Evolutionary conservation across 2,797 vertebrate species (phyloP).

Genomic region (Hypotaenidia philippensis): DNA sequence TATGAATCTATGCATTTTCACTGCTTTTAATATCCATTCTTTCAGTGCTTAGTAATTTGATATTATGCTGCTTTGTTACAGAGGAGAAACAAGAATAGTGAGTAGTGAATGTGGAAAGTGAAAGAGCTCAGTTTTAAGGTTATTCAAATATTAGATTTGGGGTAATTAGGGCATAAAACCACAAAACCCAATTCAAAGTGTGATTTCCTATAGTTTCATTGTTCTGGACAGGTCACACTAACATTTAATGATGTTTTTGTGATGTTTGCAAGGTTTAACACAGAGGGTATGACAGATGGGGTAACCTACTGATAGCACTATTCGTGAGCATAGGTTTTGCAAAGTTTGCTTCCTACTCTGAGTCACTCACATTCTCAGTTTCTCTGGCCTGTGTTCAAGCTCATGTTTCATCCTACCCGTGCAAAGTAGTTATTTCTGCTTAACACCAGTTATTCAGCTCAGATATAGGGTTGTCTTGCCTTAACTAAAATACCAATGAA

Average conservation of each 20-base stretch:
- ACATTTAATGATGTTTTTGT: neutral
- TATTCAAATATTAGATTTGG: neutral
- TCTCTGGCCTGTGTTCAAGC: conserved; percentile 4
- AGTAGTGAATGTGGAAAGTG: neutral
- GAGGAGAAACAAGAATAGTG: neutral
- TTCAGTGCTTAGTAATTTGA: neutral
- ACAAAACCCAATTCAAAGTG: neutral
- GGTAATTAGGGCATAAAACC: neutral
- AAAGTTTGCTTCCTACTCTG: neutral
- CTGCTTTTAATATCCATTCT: neutral
- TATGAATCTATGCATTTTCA: neutral
- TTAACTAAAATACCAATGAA: neutral
- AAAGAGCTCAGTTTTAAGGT: neutral
- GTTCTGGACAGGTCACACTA: neutral
- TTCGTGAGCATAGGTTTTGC: neutral
- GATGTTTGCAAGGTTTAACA: neutral
- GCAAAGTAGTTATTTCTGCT: neutral
- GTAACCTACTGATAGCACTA: neutral
- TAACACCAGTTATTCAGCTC: neutral
- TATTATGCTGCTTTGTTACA: neutral
- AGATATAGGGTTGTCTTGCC: neutral
- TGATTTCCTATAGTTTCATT: neutral
- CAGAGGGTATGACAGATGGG: neutral
- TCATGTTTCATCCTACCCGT: neutral
- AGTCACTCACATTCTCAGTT: neutral